Base-by-base conservation (phyloP, 2,888 invertebrate species). In the Lamellibrachia columna region DNA sequence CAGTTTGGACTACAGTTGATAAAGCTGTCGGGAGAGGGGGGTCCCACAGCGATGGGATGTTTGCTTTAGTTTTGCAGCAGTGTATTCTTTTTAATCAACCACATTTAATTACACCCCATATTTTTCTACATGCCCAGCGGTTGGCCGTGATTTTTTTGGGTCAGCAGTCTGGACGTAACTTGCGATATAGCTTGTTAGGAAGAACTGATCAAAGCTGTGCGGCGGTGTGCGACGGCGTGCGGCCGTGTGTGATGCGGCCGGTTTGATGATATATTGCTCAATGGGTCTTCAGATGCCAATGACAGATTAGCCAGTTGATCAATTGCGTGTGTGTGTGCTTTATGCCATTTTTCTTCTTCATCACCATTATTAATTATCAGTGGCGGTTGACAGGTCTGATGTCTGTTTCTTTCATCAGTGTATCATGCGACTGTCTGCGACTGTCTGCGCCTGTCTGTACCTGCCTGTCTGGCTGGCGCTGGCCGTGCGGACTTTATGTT, bases 141-240 rank as follows among this genome's bases (percentile, higher is more conserved):
- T 2, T 22, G 75, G 22, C 58, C 58, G 11, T 58, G 75, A 75
- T 75, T 75, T 75, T 15, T 75, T 15, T 75, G 15, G 40, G 40
- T 40, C 40, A 40, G 40, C 40, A 40, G 40, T 40, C 40, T 40
- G 40, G 40, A 40, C 40, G 40, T 40, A 40, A 40, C 40, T 40
- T 40, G 40, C 40, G 60, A 15, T 60, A n/a, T 15, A 15, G 75
- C 75, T 75, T 75, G 75, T 75, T n/a, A 3, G 75, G 75, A 75
- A n/a, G 75, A 75, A 75, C 22, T 75, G 75, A 75, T 75, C 75
- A 75, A 75, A n/a, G 75, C 75, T 75, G 75, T 75, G 75, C 75
- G 22, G 75, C 15, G 15, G 22, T 15, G 22, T n/a, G 6, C 6
- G 75, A 75, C 22, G 22, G 6, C n/a, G 75, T 75, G 75, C 22